A percentile compares a stretch with the other conserved stretches of the same genome.
phyloP scores from a whole-genome alignment of 2,113 vertebrate species.

The Apus apus region DNA sequence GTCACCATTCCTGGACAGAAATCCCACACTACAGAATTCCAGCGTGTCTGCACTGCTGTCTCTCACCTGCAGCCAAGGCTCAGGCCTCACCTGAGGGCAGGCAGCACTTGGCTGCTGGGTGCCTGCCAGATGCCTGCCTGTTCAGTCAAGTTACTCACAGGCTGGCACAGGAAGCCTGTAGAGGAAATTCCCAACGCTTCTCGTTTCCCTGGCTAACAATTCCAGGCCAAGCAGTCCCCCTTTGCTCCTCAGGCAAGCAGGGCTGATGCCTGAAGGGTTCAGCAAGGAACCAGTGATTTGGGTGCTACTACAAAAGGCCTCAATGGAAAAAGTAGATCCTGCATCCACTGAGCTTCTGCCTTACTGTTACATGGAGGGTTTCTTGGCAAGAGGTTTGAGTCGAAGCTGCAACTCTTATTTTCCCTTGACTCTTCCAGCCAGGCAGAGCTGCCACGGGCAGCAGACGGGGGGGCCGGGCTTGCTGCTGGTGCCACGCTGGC shows the following conservation, averaged over 20 bases:
- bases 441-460: background rate
- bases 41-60: accelerated
- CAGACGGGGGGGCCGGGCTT: background rate
- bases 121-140: background rate
- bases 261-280: background rate
- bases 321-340: background rate
- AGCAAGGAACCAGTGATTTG: background rate
- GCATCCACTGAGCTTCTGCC: background rate
- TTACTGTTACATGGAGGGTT: background rate
- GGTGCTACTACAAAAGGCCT: background rate
- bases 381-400: background rate
- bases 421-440: slow-evolving; percentile 7
- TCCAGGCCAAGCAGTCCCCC: background rate
- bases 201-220: background rate
- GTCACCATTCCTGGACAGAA: background rate
- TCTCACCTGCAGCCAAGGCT: background rate
- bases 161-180: background rate
- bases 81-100: background rate
- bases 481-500: background rate
- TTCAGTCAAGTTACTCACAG: background rate
- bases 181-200: background rate
- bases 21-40: background rate
- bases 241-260: background rate
- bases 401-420: background rate
- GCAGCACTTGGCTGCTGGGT: background rate